phyloP scores from a whole-genome alignment of 2,797 vertebrate genomes.

The Poecilia picta region DNA sequence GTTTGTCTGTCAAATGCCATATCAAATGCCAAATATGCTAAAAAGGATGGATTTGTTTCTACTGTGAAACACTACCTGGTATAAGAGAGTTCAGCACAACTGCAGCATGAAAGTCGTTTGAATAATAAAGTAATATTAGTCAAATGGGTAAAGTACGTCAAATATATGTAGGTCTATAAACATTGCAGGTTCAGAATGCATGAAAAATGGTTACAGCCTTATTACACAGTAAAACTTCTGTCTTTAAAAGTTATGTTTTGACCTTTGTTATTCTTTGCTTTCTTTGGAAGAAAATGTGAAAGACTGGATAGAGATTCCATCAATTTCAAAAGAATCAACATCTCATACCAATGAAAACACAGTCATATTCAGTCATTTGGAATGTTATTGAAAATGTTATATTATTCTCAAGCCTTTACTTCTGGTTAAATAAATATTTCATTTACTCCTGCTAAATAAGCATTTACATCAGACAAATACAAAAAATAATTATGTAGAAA shows the following conservation, averaged over 20 bases:
- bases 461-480: not conserved
- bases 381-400: not conserved
- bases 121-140: not conserved
- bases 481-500: not conserved
- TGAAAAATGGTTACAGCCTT: not conserved
- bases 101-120: not conserved
- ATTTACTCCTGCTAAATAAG: not conserved
- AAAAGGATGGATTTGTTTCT: not conserved
- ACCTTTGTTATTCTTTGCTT: not conserved
- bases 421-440: not conserved
- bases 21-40: not conserved
- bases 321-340: not conserved
- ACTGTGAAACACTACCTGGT: not conserved
- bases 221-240: not conserved
- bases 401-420: not conserved
- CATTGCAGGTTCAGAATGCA: not conserved
- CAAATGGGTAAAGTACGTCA: not conserved
- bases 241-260: not conserved
- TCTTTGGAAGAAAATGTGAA: not conserved
- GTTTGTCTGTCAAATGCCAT: not conserved
- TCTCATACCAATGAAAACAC: not conserved
- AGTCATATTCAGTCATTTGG: not conserved
- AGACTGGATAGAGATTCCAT: not conserved
- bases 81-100: not conserved
- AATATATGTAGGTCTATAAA: not conserved